A percentile compares a stretch with the other conserved stretches of the same genome.
These are phyloP conservation scores for Rhegmatorhina hoffmannsi DNA, from an alignment of 2,113 vertebrate species.

Conservation along the genomic window DNA sequence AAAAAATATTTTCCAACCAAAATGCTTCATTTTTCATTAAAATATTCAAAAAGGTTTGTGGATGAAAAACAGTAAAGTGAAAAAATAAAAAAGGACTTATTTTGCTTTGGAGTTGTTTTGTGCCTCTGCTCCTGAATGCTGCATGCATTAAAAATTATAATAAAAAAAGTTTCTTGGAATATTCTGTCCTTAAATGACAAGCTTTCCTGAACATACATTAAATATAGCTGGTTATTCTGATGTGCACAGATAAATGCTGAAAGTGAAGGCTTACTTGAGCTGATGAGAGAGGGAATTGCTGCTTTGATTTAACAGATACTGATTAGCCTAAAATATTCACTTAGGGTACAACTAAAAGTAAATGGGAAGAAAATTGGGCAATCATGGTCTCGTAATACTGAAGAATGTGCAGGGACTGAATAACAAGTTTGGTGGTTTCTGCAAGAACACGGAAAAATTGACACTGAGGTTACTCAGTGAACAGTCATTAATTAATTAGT, in stretches of 20 bases:
- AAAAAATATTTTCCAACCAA: neutral
- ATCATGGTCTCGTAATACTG: neutral
- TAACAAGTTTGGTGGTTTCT: neutral
- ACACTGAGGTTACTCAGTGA: neutral
- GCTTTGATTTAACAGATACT: neutral
- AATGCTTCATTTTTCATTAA: neutral
- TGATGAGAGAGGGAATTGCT: neutral
- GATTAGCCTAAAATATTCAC: constrained; percentile 45
- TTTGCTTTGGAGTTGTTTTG: neutral
- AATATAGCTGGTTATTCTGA: neutral
- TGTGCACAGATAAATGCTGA: neutral
- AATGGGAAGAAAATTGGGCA: neutral
- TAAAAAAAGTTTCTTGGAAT: neutral
- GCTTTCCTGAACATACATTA: neutral
- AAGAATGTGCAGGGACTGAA: neutral
- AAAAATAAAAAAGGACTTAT: rapidly evolving
- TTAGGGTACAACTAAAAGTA: neutral
- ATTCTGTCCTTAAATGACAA: neutral
- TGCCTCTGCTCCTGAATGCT: neutral
- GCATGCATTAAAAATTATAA: neutral
- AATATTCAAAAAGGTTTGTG: neutral
- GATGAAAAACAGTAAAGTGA: neutral
- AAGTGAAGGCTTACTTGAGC: neutral
- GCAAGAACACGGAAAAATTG: neutral
- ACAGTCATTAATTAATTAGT: neutral